Base-by-base conservation (phyloP, 2,113 vertebrate species). In the Gallinago jamesoni region DNA sequence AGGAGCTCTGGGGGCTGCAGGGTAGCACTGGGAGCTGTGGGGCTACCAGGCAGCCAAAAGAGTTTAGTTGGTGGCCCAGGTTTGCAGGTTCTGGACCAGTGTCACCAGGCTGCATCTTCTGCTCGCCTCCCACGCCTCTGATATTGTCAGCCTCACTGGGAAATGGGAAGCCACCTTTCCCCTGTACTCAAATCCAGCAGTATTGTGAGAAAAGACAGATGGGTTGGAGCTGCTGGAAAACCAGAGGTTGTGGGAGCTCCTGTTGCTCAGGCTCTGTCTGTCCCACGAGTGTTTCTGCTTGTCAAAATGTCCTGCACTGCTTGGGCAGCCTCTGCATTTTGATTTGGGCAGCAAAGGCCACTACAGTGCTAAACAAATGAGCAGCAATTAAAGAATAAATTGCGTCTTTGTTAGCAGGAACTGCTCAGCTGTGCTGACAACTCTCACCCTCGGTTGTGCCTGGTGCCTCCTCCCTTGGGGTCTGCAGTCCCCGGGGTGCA, bases 41-140 rank as follows among this genome's bases (percentile, higher is more conserved):
- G 37, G 30, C 25, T 25, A 87, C 20, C n/a, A 60, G 67, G 31
- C 12, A 75, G 43, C 22, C 27, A 8, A 24, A 33, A 79, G 56
- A 37, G 31, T 43, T 48, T 14, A 28, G 27, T 14, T 63, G 76
- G 33, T 52, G 76, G 43, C 68, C 10, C 43, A 43, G 50, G 19
- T 14, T 35, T n/a, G 43, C 43, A 53, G n/a, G 25, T 23, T 57
- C 48, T 55, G 33, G 55, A 33, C 19, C 67, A 30, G 25, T 33
- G 43, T 60, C 66, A 52, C 24, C 24, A 23, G 52, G 4, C 56
- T 84, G n/a, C 27, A 55, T 13, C 37, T 59, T 47, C 50, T 48
- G 74, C 31, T 87, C 0, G 0, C 20, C 50, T 82, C 30, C n/a
- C 47, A 24, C 1, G 2, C 6, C 48, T 56, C 68, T 53, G 75